These are phyloP conservation scores for Radopholus similis DNA, from an alignment of 1,140 invertebrate species.

Conservation along the genomic window DNA sequence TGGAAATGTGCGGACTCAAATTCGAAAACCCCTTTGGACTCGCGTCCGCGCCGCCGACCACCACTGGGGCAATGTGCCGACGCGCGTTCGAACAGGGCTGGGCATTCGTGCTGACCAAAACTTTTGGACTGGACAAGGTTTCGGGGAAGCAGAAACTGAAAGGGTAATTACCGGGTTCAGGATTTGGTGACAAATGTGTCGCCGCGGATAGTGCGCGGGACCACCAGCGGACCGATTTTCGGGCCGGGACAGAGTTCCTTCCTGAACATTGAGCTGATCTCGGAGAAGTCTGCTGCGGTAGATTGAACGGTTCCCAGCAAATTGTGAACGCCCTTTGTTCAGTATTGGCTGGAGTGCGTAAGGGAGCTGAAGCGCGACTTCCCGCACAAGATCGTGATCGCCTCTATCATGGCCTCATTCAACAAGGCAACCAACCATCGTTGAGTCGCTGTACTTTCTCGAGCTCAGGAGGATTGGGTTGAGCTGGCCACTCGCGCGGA, in stretches of 20 bases:
- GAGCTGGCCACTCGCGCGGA: constrained; percentile 74
- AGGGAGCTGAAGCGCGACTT: constrained; percentile 85
- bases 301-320: no score
- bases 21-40: constrained; percentile 96
- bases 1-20: constrained; percentile 83
- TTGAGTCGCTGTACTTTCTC: constrained; percentile 54
- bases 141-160: background rate
- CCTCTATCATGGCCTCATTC: constrained; percentile 91
- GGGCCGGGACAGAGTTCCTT: constrained; percentile 87
- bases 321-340: no score
- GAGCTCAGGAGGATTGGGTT: constrained; percentile 81
- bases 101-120: constrained; percentile 93
- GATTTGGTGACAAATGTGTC: constrained; percentile 93
- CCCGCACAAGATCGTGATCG: constrained; percentile 84
- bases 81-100: constrained; percentile 86
- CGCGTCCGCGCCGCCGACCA: constrained; percentile 91
- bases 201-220: constrained; percentile 86
- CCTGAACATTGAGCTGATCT: constrained; percentile 95
- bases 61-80: constrained; percentile 84
- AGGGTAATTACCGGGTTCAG: constrained; percentile 61
- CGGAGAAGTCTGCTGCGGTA: constrained; percentile 79
- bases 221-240: constrained; percentile 81
- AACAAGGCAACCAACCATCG: constrained; percentile 63
- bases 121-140: constrained; percentile 87
- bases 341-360: constrained; percentile 85